Evolutionary conservation across 1,140 invertebrate species (phyloP).

Genomic region (Spodoptera litura): DNA sequence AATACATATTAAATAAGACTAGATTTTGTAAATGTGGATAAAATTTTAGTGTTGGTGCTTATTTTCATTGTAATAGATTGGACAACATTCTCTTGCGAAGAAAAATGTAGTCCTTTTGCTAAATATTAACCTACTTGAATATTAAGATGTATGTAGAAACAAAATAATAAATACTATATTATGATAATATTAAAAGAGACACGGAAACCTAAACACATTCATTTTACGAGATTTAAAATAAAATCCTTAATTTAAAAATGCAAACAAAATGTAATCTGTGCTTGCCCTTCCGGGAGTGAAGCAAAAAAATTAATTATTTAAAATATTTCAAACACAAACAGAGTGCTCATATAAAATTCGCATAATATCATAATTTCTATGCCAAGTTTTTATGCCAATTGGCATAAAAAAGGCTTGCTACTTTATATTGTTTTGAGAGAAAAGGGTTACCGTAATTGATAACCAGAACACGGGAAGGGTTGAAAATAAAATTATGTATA

Average conservation of each 20-base stretch:
- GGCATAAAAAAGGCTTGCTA: slow-evolving; percentile 39
- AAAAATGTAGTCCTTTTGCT: neutral
- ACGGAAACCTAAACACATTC: no score
- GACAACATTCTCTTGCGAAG: neutral
- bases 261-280: neutral
- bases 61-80: neutral
- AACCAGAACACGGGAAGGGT: slow-evolving; percentile 45
- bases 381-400: slow-evolving; percentile 37
- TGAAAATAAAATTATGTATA: slow-evolving; percentile 45
- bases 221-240: no score
- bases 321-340: slow-evolving; percentile 28
- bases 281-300: neutral
- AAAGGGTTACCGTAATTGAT: slow-evolving; percentile 47
- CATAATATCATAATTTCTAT: slow-evolving; percentile 47
- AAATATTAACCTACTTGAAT: neutral
- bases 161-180: no score
- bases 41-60: neutral
- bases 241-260: neutral
- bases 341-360: slow-evolving; percentile 34
- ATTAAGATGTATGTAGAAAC: no score
- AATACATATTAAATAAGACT: slow-evolving; percentile 42
- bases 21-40: slow-evolving; percentile 2
- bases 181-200: no score
- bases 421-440: slow-evolving; percentile 41
- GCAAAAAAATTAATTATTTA: slow-evolving; percentile 9